phyloP scores from a whole-genome alignment of 2,113 vertebrate species.

The Callithrix jacchus region DNA sequence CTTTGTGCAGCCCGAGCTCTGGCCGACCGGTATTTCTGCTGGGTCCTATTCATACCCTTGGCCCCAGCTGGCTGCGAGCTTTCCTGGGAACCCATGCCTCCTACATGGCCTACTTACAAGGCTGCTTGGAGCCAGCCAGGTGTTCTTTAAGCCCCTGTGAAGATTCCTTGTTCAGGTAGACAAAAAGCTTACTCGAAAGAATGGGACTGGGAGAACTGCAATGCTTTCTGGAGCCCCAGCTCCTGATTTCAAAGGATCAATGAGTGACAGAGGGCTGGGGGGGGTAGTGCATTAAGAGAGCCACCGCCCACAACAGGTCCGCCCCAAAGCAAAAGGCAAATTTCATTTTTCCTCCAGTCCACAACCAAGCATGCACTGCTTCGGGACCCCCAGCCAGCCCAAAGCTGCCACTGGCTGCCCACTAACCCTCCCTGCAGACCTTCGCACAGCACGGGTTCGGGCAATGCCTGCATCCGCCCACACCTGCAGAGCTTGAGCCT shows the following conservation, averaged over 20 bases:
- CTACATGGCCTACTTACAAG: conserved; percentile 42
- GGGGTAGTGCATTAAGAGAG: no score
- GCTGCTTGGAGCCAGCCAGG: conserved; percentile 39
- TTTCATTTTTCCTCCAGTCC: accelerated
- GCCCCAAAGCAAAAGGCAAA: accelerated
- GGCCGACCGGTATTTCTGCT: not conserved
- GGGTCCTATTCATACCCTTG: accelerated
- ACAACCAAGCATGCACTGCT: not conserved
- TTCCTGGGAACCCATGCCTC: not conserved
- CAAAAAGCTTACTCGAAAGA: not conserved
- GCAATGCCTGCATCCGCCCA: accelerated
- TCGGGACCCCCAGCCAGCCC: not conserved
- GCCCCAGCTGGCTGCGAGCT: not conserved
- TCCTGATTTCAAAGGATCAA: not conserved
- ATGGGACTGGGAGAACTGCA: not conserved
- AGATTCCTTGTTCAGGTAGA: not conserved
- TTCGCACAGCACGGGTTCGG: accelerated
- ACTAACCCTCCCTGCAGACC: accelerated
- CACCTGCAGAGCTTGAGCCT: not conserved
- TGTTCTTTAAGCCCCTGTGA: conserved; percentile 15
- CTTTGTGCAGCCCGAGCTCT: not conserved
- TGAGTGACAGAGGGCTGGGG: not conserved
- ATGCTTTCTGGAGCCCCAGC: not conserved
- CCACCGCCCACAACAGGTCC: not conserved
- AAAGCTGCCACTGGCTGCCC: accelerated